These are phyloP conservation scores for Poeciliopsis occidentalis DNA, from an alignment of 2,113 vertebrate genomes.

Conservation along the genomic window DNA sequence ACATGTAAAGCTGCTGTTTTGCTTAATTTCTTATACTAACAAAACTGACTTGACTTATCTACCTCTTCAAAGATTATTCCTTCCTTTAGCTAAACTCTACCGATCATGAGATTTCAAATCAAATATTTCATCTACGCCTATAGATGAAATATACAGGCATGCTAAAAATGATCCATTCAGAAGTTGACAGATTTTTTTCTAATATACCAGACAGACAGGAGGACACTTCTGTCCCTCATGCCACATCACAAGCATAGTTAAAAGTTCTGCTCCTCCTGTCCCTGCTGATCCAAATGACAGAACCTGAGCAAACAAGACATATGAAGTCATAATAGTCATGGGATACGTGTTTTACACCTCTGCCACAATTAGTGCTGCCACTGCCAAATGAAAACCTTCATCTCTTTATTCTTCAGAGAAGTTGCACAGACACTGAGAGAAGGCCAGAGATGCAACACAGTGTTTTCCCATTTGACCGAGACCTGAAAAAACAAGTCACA, in stretches of 20 bases:
- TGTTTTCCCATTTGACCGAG: constrained; percentile 71
- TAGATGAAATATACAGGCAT: no score
- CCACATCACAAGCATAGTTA: background rate
- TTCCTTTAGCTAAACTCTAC: no score
- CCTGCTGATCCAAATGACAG: constrained; percentile 39
- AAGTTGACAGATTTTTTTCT: constrained; percentile 4
- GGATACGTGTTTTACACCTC: constrained; percentile 52
- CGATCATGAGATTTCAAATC: no score
- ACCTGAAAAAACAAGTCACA: constrained; percentile 63
- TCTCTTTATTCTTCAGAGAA: constrained; percentile 63
- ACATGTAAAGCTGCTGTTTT: no score
- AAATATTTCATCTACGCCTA: background rate
- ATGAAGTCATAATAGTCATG: constrained; percentile 44
- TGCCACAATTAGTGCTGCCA: constrained; percentile 35
- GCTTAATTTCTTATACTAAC: no score
- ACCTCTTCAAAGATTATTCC: no score
- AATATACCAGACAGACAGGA: background rate
- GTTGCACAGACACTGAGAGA: constrained; percentile 61
- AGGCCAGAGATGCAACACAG: constrained; percentile 69
- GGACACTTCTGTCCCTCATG: background rate
- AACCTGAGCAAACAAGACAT: constrained; percentile 33
- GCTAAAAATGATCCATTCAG: background rate
- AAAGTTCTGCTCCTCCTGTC: constrained; percentile 13
- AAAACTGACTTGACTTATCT: no score
- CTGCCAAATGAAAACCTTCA: constrained; percentile 34